Conservation (phyloP, 2,888 invertebrate genomes). For the Drosophila leonis region DNA sequence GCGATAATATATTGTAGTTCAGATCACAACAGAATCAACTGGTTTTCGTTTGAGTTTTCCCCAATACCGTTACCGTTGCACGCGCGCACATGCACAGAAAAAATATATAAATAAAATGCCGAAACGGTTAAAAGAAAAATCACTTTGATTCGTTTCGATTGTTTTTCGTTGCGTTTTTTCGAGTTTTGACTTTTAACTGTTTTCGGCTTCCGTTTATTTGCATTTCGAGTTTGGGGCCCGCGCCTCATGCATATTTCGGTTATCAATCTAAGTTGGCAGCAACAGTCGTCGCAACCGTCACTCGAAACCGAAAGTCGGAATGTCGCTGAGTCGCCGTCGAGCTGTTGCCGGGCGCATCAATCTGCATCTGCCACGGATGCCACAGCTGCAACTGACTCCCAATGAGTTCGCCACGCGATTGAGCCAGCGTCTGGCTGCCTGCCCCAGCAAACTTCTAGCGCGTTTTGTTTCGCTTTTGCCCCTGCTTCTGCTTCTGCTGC, state of each 20-base stretch:
- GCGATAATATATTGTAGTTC: conserved; percentile 35
- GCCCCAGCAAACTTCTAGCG: conserved; percentile 64
- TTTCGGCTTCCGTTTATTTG: conserved; percentile 53
- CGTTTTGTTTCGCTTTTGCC: conserved; percentile 25
- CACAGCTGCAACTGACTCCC: conserved; percentile 36
- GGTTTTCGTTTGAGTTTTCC: conserved; percentile 52
- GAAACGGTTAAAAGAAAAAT: conserved; percentile 62
- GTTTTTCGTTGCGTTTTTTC: conserved; percentile 26
- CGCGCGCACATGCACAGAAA: conserved; percentile 12
- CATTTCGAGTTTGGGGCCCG: conserved; percentile 52
- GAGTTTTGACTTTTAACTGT: conserved; percentile 29
- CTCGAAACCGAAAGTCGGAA: conserved; percentile 52
- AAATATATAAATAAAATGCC: conserved; percentile 7
- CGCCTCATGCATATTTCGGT: conserved; percentile 5
- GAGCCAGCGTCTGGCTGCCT: conserved; percentile 33
- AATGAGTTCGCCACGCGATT: conserved; percentile 53
- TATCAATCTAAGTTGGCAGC: not conserved
- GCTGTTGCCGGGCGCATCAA: not conserved
- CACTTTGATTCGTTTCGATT: conserved; percentile 33
- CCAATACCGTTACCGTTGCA: conserved; percentile 74
- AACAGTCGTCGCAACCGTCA: not conserved
- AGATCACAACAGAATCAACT: conserved; percentile 41
- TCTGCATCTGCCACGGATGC: conserved; percentile 19
- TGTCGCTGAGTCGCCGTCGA: not conserved
- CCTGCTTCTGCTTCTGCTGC: not conserved